phyloP scores from a whole-genome alignment of 2,888 invertebrate genomes.

The Galerucella calmariensis region DNA sequence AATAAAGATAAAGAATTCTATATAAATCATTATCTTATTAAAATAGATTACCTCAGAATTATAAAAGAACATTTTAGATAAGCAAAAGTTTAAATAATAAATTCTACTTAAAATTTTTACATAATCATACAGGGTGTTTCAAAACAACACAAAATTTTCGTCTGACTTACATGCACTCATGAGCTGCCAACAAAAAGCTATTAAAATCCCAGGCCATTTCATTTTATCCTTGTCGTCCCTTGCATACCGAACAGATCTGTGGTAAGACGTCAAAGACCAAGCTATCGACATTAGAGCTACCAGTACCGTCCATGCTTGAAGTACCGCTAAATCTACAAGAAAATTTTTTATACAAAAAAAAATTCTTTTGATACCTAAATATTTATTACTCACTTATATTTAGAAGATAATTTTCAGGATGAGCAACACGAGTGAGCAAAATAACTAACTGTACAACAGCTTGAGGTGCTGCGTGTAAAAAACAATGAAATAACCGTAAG shows the following conservation, averaged over 20 bases:
- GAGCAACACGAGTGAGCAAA: conserved; percentile 57
- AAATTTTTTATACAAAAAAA: conserved; percentile 5
- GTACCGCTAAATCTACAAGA: conserved; percentile 60
- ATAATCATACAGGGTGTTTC: too few species aligned
- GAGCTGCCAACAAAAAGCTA: conserved; percentile 71
- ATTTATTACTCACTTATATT: conserved; percentile 37
- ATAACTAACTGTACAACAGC: conserved; percentile 64
- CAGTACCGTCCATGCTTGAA: conserved; percentile 67
- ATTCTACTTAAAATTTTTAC: too few species aligned
- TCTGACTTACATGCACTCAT: conserved; percentile 66
- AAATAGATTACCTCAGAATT: too few species aligned
- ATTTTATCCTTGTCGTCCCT: conserved; percentile 69
- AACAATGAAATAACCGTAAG: conserved; percentile 64
- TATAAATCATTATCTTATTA: too few species aligned
- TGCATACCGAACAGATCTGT: conserved; percentile 70
- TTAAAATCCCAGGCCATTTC: conserved; percentile 65
- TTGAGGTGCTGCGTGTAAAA: conserved; percentile 65
- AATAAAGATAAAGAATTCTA: too few species aligned
- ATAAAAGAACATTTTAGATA: too few species aligned
- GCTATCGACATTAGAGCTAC: conserved; percentile 70
- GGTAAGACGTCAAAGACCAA: conserved; percentile 72
- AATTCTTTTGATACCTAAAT: background rate
- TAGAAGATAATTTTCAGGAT: conserved; percentile 49
- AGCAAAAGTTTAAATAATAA: too few species aligned
- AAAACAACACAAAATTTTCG: too few species aligned